Conservation (phyloP, 2,113 vertebrate genomes). For the Micromys minutus region DNA sequence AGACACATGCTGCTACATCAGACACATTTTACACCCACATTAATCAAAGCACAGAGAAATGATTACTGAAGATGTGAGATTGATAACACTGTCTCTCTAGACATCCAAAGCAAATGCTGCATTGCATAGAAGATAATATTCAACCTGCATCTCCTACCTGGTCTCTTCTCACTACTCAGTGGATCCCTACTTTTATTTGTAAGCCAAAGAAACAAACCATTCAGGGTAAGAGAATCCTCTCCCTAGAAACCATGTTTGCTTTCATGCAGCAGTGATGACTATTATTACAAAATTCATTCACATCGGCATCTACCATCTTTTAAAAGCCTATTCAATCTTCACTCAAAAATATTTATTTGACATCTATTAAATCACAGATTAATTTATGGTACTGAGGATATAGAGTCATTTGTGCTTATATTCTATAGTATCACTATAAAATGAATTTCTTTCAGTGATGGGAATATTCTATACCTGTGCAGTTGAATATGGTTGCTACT, state of each 20-base stretch:
- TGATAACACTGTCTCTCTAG: conserved; percentile 64
- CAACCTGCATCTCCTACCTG: conserved; percentile 35
- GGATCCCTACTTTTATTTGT: conserved; percentile 16
- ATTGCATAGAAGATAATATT: conserved; percentile 60
- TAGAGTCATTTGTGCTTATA: conserved; percentile 25
- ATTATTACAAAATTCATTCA: conserved; percentile 58
- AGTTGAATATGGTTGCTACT: neutral
- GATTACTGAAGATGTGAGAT: conserved; percentile 67
- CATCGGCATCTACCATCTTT: neutral
- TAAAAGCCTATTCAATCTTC: conserved; percentile 38
- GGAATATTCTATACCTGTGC: neutral
- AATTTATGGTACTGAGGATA: conserved; percentile 15
- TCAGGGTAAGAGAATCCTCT: conserved; percentile 17
- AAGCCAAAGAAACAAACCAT: conserved; percentile 42
- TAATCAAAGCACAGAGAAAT: conserved; percentile 75
- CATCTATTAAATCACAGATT: conserved; percentile 16
- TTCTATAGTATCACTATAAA: neutral
- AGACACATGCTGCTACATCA: conserved; percentile 68
- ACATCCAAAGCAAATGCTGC: conserved; percentile 52
- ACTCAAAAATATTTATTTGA: conserved; percentile 51
- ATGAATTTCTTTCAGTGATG: neutral
- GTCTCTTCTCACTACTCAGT: conserved; percentile 32
- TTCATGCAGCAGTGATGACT: neutral
- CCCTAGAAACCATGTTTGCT: conserved; percentile 11
- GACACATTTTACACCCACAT: conserved; percentile 73